A percentile compares a stretch with the other conserved stretches of the same genome.
These are phyloP conservation scores for Procambarus clarkii DNA, from an alignment of 1,140 invertebrate species.

Conservation along the genomic window DNA sequence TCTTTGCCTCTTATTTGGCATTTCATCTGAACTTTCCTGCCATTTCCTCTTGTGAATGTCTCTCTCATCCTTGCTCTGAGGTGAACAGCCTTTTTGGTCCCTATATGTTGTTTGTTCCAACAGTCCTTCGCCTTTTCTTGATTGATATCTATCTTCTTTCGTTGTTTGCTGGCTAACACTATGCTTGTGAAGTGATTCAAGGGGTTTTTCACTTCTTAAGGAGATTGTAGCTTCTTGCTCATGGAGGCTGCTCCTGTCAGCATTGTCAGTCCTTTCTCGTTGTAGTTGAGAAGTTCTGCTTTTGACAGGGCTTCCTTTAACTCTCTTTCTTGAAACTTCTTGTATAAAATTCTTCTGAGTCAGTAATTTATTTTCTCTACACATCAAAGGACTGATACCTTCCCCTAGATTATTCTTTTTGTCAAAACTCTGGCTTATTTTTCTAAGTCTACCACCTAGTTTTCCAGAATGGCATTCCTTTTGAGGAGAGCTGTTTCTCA, in stretches of 20 bases:
- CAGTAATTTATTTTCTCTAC: neutral
- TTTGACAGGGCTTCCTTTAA: neutral
- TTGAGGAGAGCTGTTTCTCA: neutral
- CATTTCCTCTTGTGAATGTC: neutral
- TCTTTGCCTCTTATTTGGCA: conserved; percentile 22
- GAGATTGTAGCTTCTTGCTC: neutral
- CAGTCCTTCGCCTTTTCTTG: neutral
- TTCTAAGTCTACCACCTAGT: neutral
- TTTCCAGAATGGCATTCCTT: neutral
- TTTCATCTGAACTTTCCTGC: neutral
- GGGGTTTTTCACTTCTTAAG: neutral
- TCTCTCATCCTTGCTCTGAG: neutral
- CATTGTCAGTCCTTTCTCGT: neutral
- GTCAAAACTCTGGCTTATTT: neutral
- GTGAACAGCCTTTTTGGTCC: neutral
- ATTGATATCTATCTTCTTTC: neutral
- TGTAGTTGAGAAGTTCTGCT: neutral
- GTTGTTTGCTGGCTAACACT: conserved; percentile 9
- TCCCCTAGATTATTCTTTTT: neutral
- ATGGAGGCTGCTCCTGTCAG: neutral
- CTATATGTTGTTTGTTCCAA: neutral
- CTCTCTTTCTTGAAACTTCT: conserved; percentile 1
- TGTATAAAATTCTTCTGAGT: neutral
- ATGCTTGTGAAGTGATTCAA: neutral
- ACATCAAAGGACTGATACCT: conserved; percentile 37